Conservation (phyloP, 2,797 vertebrate genomes). For the Hydrolagus colliei region DNA sequence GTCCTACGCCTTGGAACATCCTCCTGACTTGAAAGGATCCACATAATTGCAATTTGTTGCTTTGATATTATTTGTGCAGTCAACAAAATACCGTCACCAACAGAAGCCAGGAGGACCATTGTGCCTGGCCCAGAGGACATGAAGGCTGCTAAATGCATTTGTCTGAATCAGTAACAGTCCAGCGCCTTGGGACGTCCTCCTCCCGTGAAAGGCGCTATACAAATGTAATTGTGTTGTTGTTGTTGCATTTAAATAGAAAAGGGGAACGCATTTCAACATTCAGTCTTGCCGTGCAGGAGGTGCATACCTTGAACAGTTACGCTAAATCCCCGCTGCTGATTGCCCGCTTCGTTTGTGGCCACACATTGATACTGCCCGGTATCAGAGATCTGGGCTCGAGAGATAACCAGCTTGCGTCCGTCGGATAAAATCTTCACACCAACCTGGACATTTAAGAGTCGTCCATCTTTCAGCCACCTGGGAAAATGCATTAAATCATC, state of each 20-base stretch:
- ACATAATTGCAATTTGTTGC: no score
- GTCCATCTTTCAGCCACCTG: slow-evolving; percentile 79
- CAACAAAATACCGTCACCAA: no score
- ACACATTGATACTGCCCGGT: slow-evolving; percentile 79
- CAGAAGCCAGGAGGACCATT: neutral
- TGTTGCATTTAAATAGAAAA: neutral
- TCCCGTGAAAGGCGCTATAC: no score
- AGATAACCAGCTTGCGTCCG: slow-evolving; percentile 71
- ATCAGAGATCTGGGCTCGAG: slow-evolving; percentile 75
- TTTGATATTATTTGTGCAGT: no score
- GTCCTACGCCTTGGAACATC: no score
- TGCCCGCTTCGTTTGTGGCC: slow-evolving; percentile 78
- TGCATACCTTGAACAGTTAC: slow-evolving; percentile 79
- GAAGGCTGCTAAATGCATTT: neutral
- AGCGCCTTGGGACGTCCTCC: no score
- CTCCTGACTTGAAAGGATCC: no score
- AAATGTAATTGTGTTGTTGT: no score
- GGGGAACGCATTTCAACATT: neutral
- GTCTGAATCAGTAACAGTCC: no score
- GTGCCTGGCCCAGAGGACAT: neutral
- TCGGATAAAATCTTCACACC: slow-evolving; percentile 62
- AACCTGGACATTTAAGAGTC: slow-evolving; percentile 58
- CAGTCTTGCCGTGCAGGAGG: neutral
- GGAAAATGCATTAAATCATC: slow-evolving; percentile 32
- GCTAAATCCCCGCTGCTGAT: slow-evolving; percentile 70